Evolutionary conservation across 92 coral and sea anemone species (phyloP), one percentile per base, ranked within the genome.

Genomic region (Porites evermanni): DNA sequence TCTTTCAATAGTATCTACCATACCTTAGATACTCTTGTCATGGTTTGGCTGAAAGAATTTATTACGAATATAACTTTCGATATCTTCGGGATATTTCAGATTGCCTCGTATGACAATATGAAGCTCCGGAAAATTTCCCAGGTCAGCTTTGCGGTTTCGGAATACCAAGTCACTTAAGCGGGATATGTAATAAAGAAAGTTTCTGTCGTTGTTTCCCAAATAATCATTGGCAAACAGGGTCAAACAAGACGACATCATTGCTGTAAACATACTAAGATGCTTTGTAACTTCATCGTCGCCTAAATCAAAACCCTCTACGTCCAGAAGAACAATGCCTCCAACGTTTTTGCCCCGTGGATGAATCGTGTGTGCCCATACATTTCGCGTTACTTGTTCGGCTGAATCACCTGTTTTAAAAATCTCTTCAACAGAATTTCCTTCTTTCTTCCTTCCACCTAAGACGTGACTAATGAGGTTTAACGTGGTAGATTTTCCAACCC

Each of bases 201-300:
- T 73, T 8, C 63, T 8, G 29, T 63, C 63, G 52, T 79, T 14
- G 63, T 79, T 79, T 64, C 64, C 9, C 1, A 79, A 53, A 59
- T 21, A 9, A 16, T 79, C 83, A 29, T 14, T 12, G 26, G 38
- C 29, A 20, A 79, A 79, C 20, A 79, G 21, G 47, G 51, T 53
- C 13, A 79, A 59, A 12, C 44, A 54, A 20, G 83, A 79, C 58
- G 83, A 79, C 2, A 79, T 61, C n/a, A 79, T 59, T 23, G 73
- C 83, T 11, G 83, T 79, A 79, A 79, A 79, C 72, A 79, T 24
- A 53, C 83, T 79, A 8, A 79, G 20, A 79, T 79, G 83, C 12
- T 54, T 12, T 58, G 83, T 79, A n/a, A 79, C 83, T 9, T 50
- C 72, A 79, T 79, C 83, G 21, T 67, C 73, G 2, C 73, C 83